A percentile compares a stretch with the other conserved stretches of the same genome.
phyloP scores from a whole-genome alignment of 1,140 invertebrate genomes.

The Ephestia elutella region DNA sequence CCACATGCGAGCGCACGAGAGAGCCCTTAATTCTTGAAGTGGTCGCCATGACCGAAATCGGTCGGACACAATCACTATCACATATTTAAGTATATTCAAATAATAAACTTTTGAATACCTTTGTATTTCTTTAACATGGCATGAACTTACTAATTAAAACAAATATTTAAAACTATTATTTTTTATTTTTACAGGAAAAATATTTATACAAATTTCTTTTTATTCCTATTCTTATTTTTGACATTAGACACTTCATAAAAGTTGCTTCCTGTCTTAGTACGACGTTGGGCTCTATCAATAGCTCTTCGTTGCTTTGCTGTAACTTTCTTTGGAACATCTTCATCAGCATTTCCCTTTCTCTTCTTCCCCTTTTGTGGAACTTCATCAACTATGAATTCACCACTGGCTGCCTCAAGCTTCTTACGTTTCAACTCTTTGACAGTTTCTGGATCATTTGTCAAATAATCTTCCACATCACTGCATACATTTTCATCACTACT shows the following conservation, averaged over 20 bases:
- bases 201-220: conserved; percentile 65
- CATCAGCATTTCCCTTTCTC: conserved; percentile 31
- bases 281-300: conserved; percentile 81
- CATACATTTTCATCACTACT: conserved; percentile 75
- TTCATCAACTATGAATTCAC: conserved; percentile 76
- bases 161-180: conserved; percentile 1
- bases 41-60: no score
- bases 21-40: no score
- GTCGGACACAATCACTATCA: no score
- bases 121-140: background rate
- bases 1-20: no score
- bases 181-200: conserved; percentile 16
- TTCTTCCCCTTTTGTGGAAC: conserved; percentile 43
- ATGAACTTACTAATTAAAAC: conserved; percentile 10
- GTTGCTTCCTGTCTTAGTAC: conserved; percentile 93
- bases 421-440: conserved; percentile 53
- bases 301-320: conserved; percentile 87
- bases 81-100: no score
- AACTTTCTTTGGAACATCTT: conserved; percentile 69
- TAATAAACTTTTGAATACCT: no score
- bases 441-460: conserved; percentile 70
- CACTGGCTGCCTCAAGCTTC: conserved; percentile 75
- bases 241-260: conserved; percentile 96
- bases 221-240: conserved; percentile 88
- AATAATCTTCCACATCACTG: conserved; percentile 67